Percentiles rank a stretch among this genome's conserved stretches.
phyloP scores from a whole-genome alignment of 2,888 invertebrate species.

The Lacanobia wlatinum region DNA sequence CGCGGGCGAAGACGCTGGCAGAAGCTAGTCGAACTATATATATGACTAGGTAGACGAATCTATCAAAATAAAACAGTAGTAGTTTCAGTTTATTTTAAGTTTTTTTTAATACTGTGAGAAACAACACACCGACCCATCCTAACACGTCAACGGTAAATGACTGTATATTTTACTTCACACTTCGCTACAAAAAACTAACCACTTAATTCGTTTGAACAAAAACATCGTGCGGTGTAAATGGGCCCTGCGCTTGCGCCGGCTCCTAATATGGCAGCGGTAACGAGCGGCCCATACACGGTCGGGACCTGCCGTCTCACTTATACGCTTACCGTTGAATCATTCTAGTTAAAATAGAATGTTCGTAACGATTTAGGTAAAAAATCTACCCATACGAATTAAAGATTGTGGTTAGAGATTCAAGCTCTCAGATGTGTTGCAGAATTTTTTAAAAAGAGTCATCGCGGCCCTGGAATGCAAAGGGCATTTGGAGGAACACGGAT shows the following conservation, averaged over 20 bases:
- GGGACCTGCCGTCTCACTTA: slow-evolving; percentile 65
- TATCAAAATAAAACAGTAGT: background rate
- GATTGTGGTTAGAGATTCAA: background rate
- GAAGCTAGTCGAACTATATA: no score
- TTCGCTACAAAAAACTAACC: slow-evolving; percentile 49
- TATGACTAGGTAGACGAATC: background rate
- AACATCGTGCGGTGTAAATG: slow-evolving; percentile 61
- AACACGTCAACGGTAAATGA: slow-evolving; percentile 35
- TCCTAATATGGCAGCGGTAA: slow-evolving; percentile 66
- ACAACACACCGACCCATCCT: background rate
- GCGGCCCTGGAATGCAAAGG: no score
- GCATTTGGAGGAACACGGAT: no score
- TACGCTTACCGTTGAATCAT: slow-evolving; percentile 61
- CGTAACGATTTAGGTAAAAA: slow-evolving; percentile 47
- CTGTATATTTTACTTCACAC: slow-evolving; percentile 55
- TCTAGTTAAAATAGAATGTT: slow-evolving; percentile 64
- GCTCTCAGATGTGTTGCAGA: no score
- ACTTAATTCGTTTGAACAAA: slow-evolving; percentile 55
- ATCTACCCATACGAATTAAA: background rate
- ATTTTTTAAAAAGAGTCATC: no score
- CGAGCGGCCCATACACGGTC: slow-evolving; percentile 64
- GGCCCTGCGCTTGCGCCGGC: slow-evolving; percentile 59
- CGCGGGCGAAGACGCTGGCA: no score
- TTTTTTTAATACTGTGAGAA: slow-evolving; percentile 8
- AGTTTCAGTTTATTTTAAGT: background rate